These are phyloP conservation scores for Pollenia griseotomentosa DNA, from an alignment of 2,888 invertebrate genomes.

Conservation along the genomic window DNA sequence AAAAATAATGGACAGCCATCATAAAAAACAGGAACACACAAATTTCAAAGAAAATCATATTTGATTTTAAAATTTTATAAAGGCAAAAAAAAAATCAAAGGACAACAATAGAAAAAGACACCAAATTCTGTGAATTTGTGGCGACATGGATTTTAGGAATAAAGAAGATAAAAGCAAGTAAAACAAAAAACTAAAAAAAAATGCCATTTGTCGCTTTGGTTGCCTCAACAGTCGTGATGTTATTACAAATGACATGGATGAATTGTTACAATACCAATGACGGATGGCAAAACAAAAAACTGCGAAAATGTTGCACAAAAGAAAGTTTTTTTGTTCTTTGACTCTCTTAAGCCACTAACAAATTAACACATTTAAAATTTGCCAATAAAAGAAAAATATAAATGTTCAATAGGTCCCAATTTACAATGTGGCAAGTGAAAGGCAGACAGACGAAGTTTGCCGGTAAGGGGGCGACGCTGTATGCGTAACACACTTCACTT, in stretches of 20 bases:
- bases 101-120: slow-evolving; percentile 1
- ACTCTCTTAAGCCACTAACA: neutral
- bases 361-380: slow-evolving; percentile 10
- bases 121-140: slow-evolving; percentile 13
- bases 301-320: neutral
- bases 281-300: slow-evolving; percentile 5
- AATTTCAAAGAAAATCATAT: neutral
- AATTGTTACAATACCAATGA: slow-evolving; percentile 14
- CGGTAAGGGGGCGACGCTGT: too few relatives aligned
- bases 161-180: neutral
- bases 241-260: slow-evolving; percentile 59
- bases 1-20: neutral
- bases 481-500: too few relatives aligned
- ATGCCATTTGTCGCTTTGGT: slow-evolving; percentile 42
- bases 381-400: neutral
- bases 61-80: slow-evolving; percentile 7
- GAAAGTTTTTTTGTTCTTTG: neutral
- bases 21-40: neutral
- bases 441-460: too few relatives aligned
- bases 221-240: slow-evolving; percentile 35
- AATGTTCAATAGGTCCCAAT: neutral
- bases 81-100: neutral
- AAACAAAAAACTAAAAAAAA: neutral
- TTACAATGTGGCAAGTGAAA: too few relatives aligned
- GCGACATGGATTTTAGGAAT: slow-evolving; percentile 25